Evolutionary conservation across 2,797 vertebrate genomes (phyloP).

Genomic region (Tokudaia tokunoshimensis): DNA sequence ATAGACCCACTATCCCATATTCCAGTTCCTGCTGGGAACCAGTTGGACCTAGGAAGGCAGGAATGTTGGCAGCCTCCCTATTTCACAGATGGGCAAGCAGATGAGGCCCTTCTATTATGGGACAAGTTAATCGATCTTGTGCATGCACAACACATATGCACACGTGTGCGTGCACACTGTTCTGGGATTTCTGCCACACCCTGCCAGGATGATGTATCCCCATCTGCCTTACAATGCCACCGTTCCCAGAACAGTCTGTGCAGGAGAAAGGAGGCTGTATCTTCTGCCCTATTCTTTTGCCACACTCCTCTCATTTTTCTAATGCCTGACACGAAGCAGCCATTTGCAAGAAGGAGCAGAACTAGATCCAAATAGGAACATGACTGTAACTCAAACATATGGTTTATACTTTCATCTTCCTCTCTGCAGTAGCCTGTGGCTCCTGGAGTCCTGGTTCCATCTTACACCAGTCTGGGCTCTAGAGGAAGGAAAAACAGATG

Average conservation of each 20-base stretch:
- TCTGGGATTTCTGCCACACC: neutral
- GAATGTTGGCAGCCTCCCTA: neutral
- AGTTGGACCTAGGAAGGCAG: neutral
- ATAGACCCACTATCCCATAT: neutral
- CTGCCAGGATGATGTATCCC: neutral
- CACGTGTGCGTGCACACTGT: neutral
- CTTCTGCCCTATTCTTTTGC: neutral
- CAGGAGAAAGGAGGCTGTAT: neutral
- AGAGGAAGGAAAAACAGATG: neutral
- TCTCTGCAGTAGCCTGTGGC: too few relatives aligned
- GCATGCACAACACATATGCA: neutral
- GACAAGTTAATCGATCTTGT: neutral
- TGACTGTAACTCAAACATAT: neutral
- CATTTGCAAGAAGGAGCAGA: neutral
- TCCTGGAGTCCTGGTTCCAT: neutral
- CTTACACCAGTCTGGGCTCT: neutral
- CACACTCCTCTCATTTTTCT: constrained; percentile 10
- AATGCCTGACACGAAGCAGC: neutral
- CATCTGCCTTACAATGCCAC: neutral
- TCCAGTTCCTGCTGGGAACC: neutral
- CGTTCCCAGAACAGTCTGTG: neutral
- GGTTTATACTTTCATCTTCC: neutral
- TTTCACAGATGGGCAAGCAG: constrained; percentile 46
- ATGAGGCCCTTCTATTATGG: constrained; percentile 29
- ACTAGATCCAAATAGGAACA: neutral